phyloP scores from a whole-genome alignment of 2,888 invertebrate genomes.

The Caenorhabditis imperialis region DNA sequence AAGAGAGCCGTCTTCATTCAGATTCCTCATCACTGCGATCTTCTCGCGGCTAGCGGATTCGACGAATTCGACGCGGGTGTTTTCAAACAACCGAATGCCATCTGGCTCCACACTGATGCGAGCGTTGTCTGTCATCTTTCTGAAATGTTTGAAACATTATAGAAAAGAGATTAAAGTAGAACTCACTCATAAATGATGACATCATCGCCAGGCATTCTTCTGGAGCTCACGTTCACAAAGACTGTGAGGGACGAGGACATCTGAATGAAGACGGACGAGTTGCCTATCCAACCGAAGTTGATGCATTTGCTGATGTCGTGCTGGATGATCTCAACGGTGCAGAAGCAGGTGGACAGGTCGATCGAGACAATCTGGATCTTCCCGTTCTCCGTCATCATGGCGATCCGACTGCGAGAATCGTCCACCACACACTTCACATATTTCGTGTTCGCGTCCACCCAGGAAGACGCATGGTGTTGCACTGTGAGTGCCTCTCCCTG shows the following conservation, averaged over 20 bases:
- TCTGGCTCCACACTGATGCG: conserved; percentile 59
- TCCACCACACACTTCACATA: conserved; percentile 49
- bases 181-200: conserved; percentile 37
- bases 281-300: conserved; percentile 51
- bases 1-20: conserved; percentile 59
- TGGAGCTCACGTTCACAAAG: conserved; percentile 40
- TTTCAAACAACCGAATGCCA: conserved; percentile 56
- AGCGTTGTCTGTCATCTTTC: conserved; percentile 39
- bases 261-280: conserved; percentile 44
- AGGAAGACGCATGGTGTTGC: conserved; percentile 36
- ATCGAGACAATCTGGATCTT: conserved; percentile 53
- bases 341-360: conserved; percentile 45
- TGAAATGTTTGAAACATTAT: too few species aligned
- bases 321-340: conserved; percentile 17
- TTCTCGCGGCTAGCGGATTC: conserved; percentile 50
- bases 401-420: conserved; percentile 48
- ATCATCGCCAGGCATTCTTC: conserved; percentile 25
- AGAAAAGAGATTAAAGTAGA: too few species aligned
- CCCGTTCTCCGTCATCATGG: conserved; percentile 41
- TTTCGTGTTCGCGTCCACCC: conserved; percentile 37
- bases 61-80: conserved; percentile 47
- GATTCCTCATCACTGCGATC: conserved; percentile 29
- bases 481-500: conserved; percentile 60
- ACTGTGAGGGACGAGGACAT: conserved; percentile 31
- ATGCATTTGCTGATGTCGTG: conserved; percentile 40